A percentile compares a stretch with the other conserved stretches of the same genome.
phyloP scores from a whole-genome alignment of 2,888 invertebrate genomes.

The Marasmarcha lunaedactyla region DNA sequence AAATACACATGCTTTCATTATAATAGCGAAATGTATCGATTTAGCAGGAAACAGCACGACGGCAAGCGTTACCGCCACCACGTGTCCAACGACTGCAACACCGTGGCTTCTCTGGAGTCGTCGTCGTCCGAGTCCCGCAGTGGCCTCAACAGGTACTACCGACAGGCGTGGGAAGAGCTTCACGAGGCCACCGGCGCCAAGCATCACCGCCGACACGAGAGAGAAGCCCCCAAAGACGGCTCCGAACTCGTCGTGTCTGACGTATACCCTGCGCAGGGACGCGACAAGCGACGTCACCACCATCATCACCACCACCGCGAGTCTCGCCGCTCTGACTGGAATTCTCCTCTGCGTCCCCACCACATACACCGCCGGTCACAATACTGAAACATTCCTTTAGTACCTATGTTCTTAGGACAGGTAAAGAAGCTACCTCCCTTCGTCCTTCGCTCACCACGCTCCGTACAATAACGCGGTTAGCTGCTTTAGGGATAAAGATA shows the following conservation, averaged over 20 bases:
- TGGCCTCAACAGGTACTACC: conserved; percentile 88
- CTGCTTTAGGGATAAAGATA: no score
- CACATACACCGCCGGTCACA: conserved; percentile 68
- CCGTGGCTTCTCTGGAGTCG: conserved; percentile 90
- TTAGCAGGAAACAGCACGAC: conserved; percentile 71
- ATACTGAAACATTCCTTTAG: no score
- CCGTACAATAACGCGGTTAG: no score
- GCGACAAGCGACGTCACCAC: conserved; percentile 76
- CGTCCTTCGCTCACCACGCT: no score
- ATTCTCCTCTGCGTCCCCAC: conserved; percentile 65
- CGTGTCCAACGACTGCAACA: conserved; percentile 90
- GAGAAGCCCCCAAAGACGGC: conserved; percentile 76
- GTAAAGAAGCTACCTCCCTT: no score
- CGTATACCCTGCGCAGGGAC: conserved; percentile 54
- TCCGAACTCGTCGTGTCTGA: conserved; percentile 83
- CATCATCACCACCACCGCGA: conserved; percentile 83
- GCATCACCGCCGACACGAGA: conserved; percentile 40
- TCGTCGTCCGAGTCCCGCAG: conserved; percentile 87
- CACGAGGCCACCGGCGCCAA: conserved; percentile 81
- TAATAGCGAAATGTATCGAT: no score
- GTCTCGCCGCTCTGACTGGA: conserved; percentile 65
- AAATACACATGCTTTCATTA: no score
- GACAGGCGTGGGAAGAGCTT: conserved; percentile 93
- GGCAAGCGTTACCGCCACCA: conserved; percentile 91
- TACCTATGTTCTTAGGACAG: no score